These are phyloP conservation scores for Knipowitschia caucasica DNA, from an alignment of 2,797 vertebrate species.

Conservation along the genomic window DNA sequence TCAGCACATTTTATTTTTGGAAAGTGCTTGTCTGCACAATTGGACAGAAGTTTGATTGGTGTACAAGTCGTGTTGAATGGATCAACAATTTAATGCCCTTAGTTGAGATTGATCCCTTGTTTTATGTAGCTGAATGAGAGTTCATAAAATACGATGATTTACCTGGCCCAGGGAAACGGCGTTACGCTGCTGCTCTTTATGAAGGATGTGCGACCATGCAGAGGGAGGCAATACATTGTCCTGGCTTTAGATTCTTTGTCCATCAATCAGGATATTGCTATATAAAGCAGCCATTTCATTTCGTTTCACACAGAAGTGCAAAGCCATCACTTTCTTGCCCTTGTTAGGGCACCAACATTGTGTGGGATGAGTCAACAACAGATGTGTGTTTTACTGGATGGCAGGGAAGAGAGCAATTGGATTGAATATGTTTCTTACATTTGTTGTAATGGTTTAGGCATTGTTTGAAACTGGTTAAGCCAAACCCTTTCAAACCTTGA, in stretches of 20 bases:
- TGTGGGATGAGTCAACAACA: background rate
- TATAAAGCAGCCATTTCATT: conserved; percentile 25
- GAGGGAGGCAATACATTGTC: conserved; percentile 24
- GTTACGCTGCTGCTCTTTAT: conserved; percentile 22
- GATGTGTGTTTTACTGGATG: conserved; percentile 2
- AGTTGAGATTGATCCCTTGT: conserved; percentile 1
- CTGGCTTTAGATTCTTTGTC: conserved; percentile 17
- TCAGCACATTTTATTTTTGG: conserved; percentile 19
- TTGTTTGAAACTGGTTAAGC: too few species aligned
- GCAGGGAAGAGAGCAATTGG: background rate
- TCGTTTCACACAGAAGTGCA: conserved; percentile 34
- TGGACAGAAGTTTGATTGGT: conserved; percentile 11
- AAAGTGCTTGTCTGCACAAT: conserved; percentile 14
- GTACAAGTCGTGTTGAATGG: background rate
- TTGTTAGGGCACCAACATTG: conserved; percentile 1
- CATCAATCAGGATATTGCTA: conserved; percentile 41
- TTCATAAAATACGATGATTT: conserved; percentile 42
- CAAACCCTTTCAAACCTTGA: too few species aligned
- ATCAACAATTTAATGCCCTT: conserved; percentile 15
- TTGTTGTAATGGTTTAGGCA: too few species aligned
- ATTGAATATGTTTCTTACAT: too few species aligned
- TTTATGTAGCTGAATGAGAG: conserved; percentile 16
- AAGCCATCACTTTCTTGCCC: conserved; percentile 45
- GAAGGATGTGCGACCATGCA: conserved; percentile 19
- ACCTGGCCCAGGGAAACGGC: conserved; percentile 11